Evolutionary conservation across 2,113 vertebrate genomes (phyloP).

Genomic region (Tapirus terrestris): DNA sequence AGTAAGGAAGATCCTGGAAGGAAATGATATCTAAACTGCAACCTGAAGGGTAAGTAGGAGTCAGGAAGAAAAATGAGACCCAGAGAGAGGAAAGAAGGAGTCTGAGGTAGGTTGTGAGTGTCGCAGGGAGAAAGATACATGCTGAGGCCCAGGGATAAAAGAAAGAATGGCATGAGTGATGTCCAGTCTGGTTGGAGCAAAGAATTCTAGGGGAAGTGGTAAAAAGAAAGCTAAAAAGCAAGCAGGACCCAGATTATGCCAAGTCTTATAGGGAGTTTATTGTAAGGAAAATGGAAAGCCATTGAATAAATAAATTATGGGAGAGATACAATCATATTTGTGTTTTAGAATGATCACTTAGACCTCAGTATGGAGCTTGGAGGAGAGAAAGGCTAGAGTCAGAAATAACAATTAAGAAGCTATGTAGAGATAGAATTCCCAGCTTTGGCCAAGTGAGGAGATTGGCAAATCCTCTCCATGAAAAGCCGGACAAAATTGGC

Average conservation of each 20-base stretch:
- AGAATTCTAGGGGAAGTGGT: not conserved
- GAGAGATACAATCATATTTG: not conserved
- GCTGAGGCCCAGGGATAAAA: not conserved
- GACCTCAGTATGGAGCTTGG: not conserved
- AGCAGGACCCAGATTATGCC: not conserved
- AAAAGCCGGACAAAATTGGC: not conserved
- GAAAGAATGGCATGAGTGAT: not conserved
- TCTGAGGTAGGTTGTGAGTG: not conserved
- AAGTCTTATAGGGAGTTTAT: not conserved
- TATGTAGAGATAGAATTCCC: not conserved
- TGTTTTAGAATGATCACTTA: slow-evolving; percentile 2
- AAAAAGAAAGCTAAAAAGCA: slow-evolving; percentile 16
- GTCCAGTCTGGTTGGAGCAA: not conserved
- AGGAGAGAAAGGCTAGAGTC: not conserved
- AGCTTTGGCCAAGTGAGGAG: not conserved
- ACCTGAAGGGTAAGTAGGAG: not conserved
- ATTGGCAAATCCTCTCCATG: not conserved
- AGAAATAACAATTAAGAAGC: not conserved
- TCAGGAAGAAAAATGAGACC: not conserved
- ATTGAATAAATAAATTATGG: not conserved
- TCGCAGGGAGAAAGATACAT: not conserved
- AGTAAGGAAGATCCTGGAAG: not conserved
- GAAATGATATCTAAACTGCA: not conserved
- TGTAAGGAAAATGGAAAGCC: not conserved
- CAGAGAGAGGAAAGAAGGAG: not conserved